Evolutionary conservation across 2,797 vertebrate genomes (phyloP), one percentile per base, ranked within the genome.

Genomic region (Takifugu rubripes): DNA sequence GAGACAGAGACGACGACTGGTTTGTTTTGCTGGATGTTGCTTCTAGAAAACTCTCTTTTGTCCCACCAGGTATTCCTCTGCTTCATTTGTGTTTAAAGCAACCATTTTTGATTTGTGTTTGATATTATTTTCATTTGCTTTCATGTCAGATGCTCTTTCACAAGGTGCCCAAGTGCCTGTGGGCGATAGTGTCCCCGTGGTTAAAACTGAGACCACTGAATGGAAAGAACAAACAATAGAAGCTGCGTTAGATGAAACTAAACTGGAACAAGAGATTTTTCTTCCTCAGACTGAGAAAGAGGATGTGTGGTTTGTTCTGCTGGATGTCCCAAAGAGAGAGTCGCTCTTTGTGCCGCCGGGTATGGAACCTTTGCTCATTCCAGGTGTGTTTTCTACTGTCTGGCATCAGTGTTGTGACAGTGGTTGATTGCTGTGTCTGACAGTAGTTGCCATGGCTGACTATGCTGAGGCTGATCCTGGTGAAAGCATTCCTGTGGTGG

Each of bases 271-370:
- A 47, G 53, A 52, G n/a, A 1, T 21, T n/a, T n/a, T 6, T 21
- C 16, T n/a, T n/a, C 16, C 44, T 3, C 60, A 10, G 44, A 16
- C 49, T 51, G 49, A 10, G 27, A 72, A 26, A 61, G 56, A 71
- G 54, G 86, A 89, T 52, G 84, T 87, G 67, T 89, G 86, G 87
- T 85, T 81, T 72, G 57, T 75, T 54, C 63, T 84, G 52, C 62
- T 89, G 66, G 82, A 82, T 40, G 31, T 56, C 69, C n/a, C 64
- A 7, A 9, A 57, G 4, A 84, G 67, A 82, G 46, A 69, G 56
- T 11, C 62, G 7, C 21, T 60, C 3, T 58, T 61, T 67, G 67
- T 75, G 15, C 72, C 74, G 43, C 57, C 64, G 85, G 86, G 86
- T 89, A 87, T 54, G 26, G 21, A 16, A 14, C 17, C 2, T 33